Base-by-base conservation (phyloP, 2,797 vertebrate genomes). In the Peromyscus melanophrys region DNA sequence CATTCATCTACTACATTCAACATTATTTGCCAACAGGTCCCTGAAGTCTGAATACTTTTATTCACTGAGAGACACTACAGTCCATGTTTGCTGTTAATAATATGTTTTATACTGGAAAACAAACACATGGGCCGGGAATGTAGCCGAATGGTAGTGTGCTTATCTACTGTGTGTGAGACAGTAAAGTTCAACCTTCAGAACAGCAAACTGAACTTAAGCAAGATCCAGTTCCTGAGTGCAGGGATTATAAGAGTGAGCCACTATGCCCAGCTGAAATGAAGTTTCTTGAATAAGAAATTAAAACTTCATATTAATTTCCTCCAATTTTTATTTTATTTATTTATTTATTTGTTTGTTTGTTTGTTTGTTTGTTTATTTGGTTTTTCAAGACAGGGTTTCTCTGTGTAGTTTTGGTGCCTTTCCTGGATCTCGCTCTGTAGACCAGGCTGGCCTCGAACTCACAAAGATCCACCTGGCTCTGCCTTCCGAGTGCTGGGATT, bases 21-120 rank as follows among this genome's bases (percentile, higher is more conserved):
- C 55, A 78, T 71, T 61, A 86, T 76, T 43, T 85, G 52, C 34
- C 46, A 94, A 76, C 11, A 77, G 83, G 21, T 88, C 34, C 71
- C 59, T 80, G 52, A 96, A 96, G 29, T 95, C 49, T 80, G 23
- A 93, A 63, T 87, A 78, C 40, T 89, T 94, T 73, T 86, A 87
- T 6, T 83, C 69, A 57, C 80, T 78, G 46, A 88, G n/a, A 63
- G 7, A 91, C 9, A 94, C n/a, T n/a, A 59, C 46, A 63, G 34
- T 69, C 31, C 40, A 43, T 31, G 43, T 10, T 90, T 95, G 61
- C 61, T 29, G 63, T 75, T 89, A 92, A 59, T 29, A 83, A 40
- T 55, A 40, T 55, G 75, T 67, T 95, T 95, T 96, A 85, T 8
- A 52, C 43, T 34, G 55, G 49, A 95, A 96, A 89, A 92, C 6